Conservation (phyloP, 2,797 vertebrate genomes). For the Chaetophractus vellerosus region DNA sequence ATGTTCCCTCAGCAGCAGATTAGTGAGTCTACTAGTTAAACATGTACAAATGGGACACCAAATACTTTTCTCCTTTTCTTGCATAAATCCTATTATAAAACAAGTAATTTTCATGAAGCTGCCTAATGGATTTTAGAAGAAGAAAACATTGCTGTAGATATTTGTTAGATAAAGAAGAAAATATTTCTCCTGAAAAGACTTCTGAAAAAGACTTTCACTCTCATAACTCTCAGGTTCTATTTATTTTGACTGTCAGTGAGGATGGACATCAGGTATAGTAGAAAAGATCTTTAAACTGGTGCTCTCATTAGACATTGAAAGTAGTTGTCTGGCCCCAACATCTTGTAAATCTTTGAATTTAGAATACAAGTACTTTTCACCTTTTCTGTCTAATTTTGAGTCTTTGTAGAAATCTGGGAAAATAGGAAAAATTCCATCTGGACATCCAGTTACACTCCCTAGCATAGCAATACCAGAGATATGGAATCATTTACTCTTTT, state of each 20-base stretch:
- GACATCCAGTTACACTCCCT: background rate
- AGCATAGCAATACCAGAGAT: background rate
- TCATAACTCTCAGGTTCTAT: background rate
- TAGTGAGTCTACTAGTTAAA: background rate
- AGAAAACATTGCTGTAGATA: background rate
- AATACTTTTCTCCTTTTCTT: background rate
- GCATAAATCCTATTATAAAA: background rate
- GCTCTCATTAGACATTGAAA: background rate
- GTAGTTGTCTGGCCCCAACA: background rate
- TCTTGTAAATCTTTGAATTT: background rate
- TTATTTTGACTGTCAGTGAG: background rate
- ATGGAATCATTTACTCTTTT: no score
- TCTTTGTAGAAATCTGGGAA: background rate
- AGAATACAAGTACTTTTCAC: background rate
- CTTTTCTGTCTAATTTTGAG: slow-evolving; percentile 52
- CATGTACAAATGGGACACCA: background rate
- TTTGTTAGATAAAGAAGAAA: background rate
- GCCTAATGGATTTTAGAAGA: background rate
- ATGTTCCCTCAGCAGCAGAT: background rate
- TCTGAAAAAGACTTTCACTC: background rate
- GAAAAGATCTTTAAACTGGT: background rate
- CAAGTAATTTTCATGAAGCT: background rate
- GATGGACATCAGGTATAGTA: background rate
- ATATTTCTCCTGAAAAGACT: background rate
- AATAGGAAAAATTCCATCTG: background rate